A percentile compares a stretch with the other conserved stretches of the same genome.
Evolutionary conservation across 2,888 invertebrate species (phyloP).

Genomic region (Mythimna vitellina): DNA sequence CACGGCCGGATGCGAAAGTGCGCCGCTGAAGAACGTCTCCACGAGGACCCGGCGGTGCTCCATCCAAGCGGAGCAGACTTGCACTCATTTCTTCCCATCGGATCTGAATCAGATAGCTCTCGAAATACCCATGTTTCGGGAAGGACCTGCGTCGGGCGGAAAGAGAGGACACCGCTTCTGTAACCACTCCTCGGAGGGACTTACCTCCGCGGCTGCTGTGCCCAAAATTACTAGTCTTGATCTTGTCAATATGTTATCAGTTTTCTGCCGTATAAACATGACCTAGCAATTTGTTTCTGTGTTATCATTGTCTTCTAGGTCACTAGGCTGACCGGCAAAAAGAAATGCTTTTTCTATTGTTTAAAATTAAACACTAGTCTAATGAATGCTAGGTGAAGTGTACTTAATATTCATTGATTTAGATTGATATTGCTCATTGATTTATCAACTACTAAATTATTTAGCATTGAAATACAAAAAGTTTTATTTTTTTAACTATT

Average conservation of each 20-base stretch:
- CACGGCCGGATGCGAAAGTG: not conserved
- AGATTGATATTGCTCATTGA: conserved; percentile 1
- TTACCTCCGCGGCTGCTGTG: too few species aligned
- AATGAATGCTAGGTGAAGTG: conserved; percentile 9
- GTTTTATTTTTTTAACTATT: conserved; percentile 25
- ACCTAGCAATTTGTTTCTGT: conserved; percentile 31
- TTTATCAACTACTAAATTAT: conserved; percentile 14
- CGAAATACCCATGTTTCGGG: too few species aligned
- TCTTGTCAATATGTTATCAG: conserved; percentile 30
- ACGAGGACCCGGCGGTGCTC: not conserved
- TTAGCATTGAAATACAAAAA: conserved; percentile 9
- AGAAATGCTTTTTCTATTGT: conserved; percentile 41
- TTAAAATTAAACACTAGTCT: conserved; percentile 12
- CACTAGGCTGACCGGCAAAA: conserved; percentile 30
- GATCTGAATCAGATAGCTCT: too few species aligned
- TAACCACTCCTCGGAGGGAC: too few species aligned
- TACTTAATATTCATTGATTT: conserved; percentile 19
- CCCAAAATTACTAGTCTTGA: not conserved
- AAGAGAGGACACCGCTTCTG: too few species aligned
- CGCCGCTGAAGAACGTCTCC: not conserved
- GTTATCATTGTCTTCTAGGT: conserved; percentile 41
- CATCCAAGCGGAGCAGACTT: not conserved
- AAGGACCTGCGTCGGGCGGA: too few species aligned
- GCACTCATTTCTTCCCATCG: not conserved
- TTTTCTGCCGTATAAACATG: conserved; percentile 34